Base-by-base conservation (phyloP, 2,888 invertebrate genomes). In the Drosophila crucigera region DNA sequence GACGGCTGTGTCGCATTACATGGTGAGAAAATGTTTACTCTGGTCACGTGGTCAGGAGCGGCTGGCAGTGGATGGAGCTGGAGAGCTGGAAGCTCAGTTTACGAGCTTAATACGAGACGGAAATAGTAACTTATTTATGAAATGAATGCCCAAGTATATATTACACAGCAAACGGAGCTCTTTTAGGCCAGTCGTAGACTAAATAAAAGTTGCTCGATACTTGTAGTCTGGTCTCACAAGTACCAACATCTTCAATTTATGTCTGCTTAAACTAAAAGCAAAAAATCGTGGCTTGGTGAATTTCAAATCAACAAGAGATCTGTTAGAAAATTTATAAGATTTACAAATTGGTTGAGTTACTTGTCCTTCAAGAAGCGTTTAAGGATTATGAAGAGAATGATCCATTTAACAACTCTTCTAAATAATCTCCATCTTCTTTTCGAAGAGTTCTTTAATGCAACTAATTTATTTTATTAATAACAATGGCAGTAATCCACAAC, bases 31-130 rank as follows among this genome's bases (percentile, higher is more conserved):
- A n/a, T 56, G 77, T 80, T 61, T 68, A 72, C 78, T 68, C 71
- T 68, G 75, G 81, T 71, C 78, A 80, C 81, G 82, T 86, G 86
- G 77, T 68, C 56, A 66, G 55, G 58, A 52, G 68, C 9, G 9
- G 9, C 9, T 9, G 41, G 41, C n/a, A 25, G 28, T 14, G 35
- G 49, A 50, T 49, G 55, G 31, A 53, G 9, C 19, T 11, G 22
- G 16, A 7, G n/a, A 4, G 30, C 11, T 10, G 35, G 4, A 25
- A 52, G 14, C 16, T 28, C 62, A 59, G 37, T 55, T 78, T 64
- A 35, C 60, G 55, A 72, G 56, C 30, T 54, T 55, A 55, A 66
- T 55, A 56, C 70, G 63, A 64, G 68, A 53, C 68, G 55, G 52
- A 56, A 66, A 63, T 66, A 54, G 53, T 66, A 50, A 78, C 60